Evolutionary conservation across 2,888 invertebrate species (phyloP).

Genomic region (Calameuta pallipes): DNA sequence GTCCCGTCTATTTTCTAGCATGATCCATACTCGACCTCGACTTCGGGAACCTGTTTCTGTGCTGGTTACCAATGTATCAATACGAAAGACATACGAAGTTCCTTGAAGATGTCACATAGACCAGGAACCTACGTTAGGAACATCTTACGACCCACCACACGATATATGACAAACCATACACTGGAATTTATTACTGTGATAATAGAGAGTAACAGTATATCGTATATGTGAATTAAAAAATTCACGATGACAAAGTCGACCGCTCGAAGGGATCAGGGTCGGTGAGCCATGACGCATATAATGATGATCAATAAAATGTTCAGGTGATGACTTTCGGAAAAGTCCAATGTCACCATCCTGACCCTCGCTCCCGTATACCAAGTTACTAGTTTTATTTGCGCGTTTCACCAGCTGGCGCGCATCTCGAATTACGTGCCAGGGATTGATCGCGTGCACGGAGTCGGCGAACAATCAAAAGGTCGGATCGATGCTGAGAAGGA

Average conservation of each 20-base stretch:
- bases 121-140: background rate
- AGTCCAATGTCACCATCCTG: background rate
- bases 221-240: background rate
- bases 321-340: background rate
- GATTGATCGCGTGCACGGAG: background rate
- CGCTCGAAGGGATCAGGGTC: background rate
- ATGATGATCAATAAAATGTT: background rate
- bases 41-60: slow-evolving; percentile 7
- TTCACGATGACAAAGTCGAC: background rate
- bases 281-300: background rate
- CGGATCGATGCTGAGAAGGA: background rate
- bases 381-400: background rate
- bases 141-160: background rate
- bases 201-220: background rate
- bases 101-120: background rate
- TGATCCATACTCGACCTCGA: slow-evolving; percentile 27
- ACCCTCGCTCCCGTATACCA: background rate
- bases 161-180: background rate
- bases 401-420: background rate
- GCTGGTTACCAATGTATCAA: background rate
- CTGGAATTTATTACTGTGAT: background rate
- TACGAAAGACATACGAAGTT: background rate
- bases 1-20: slow-evolving; percentile 25
- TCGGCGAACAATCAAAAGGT: background rate
- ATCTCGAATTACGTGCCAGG: background rate